Conservation (phyloP, 1,140 invertebrate species). For the Acyrthosiphon pisum region DNA sequence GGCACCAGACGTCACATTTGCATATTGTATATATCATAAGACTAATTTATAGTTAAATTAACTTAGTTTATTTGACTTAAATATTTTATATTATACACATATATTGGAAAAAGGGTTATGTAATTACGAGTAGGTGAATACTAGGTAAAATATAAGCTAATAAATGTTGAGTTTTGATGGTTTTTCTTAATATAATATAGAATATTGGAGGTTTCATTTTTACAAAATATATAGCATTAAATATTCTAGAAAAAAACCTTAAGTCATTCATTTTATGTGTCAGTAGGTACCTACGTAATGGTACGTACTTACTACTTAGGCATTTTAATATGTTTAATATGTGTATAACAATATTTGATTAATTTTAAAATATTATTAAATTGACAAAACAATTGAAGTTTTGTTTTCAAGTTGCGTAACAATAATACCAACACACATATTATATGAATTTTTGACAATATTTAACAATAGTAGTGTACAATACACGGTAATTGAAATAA, state of each 20-base stretch:
- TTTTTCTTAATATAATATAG: not conserved
- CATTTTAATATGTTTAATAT: not conserved
- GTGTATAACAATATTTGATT: not conserved
- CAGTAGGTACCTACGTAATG: not conserved
- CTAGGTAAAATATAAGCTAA: not conserved
- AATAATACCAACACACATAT: not conserved
- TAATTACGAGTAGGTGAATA: not conserved
- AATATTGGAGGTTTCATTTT: not conserved
- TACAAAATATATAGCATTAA: not conserved
- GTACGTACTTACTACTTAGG: not conserved
- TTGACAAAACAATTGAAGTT: not conserved
- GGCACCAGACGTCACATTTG: not conserved
- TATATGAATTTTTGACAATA: not conserved
- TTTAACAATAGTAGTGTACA: constrained; percentile 39
- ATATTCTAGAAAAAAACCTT: not conserved
- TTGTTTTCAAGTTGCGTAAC: not conserved
- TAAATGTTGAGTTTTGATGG: too few species aligned
- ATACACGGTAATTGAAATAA: not conserved
- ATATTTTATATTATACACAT: too few species aligned
- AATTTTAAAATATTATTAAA: not conserved
- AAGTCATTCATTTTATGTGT: not conserved
- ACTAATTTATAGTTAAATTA: not conserved
- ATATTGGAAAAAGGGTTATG: not conserved
- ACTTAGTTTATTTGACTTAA: too few species aligned
- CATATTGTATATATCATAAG: not conserved